phyloP scores from a whole-genome alignment of 2,113 vertebrate genomes.

The Daboia siamensis region DNA sequence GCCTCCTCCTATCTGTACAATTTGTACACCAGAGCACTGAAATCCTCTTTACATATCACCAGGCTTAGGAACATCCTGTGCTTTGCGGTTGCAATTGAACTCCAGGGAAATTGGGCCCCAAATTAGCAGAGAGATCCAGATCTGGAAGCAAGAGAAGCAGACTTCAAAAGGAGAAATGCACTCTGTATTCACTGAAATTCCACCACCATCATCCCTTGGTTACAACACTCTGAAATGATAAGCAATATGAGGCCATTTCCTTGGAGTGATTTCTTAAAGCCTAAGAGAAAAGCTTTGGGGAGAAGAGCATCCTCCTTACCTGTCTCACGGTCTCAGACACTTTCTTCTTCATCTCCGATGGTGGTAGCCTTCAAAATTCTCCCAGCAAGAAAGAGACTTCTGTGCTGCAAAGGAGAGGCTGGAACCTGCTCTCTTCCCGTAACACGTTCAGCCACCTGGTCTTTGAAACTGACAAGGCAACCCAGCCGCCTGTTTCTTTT shows the following conservation, averaged over 20 bases:
- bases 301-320: conserved; percentile 4
- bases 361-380: not conserved
- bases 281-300: not conserved
- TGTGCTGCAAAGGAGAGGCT: not conserved
- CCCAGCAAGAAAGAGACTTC: not conserved
- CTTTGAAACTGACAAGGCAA: not conserved
- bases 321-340: not conserved
- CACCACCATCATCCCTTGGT: not conserved
- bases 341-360: not conserved
- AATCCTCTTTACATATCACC: not conserved
- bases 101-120: not conserved
- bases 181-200: not conserved
- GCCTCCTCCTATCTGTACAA: not conserved
- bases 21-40: not conserved
- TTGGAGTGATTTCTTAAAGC: not conserved
- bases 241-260: not conserved
- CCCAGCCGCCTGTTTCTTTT: not conserved
- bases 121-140: not conserved
- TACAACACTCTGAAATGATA: not conserved
- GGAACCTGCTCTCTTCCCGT: not conserved
- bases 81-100: not conserved
- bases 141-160: not conserved
- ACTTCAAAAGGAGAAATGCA: not conserved
- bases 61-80: not conserved
- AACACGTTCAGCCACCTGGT: not conserved